A percentile compares a stretch with the other conserved stretches of the same genome.
phyloP scores from a whole-genome alignment of 1,140 invertebrate genomes.

The Drosophila malerkotliana region DNA sequence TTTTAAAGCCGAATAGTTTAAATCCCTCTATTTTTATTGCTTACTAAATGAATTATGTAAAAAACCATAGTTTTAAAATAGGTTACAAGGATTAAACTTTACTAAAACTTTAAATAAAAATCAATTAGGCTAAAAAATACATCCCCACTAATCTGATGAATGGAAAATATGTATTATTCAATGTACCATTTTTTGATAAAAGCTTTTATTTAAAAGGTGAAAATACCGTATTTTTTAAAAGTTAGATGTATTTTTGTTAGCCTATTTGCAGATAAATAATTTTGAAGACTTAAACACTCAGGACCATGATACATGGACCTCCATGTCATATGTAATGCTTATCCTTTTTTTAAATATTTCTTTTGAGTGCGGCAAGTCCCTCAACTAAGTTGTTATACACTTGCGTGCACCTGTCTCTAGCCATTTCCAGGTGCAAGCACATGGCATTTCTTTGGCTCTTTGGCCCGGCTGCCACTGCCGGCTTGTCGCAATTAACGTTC shows the following conservation, averaged over 20 bases:
- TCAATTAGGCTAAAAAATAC: not conserved
- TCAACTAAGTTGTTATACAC: constrained; percentile 54
- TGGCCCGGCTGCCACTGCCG: constrained; percentile 42
- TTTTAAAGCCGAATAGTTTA: not conserved
- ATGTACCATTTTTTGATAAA: not conserved
- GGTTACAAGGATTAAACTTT: not conserved
- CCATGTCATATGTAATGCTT: constrained; percentile 25
- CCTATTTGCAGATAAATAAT: too few species aligned
- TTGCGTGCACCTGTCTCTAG: constrained; percentile 36
- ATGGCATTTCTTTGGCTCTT: constrained; percentile 66
- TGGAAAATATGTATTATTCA: too few species aligned
- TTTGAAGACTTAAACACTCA: not conserved
- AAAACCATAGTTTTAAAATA: not conserved
- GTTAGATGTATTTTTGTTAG: too few species aligned
- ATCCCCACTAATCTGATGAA: not conserved
- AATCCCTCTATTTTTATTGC: not conserved
- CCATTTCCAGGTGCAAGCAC: constrained; percentile 43
- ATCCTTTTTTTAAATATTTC: constrained; percentile 35
- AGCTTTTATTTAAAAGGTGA: not conserved
- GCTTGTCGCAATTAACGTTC: constrained; percentile 81
- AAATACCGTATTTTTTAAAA: too few species aligned
- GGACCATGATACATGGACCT: not conserved
- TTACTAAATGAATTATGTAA: not conserved
- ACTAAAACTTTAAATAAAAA: not conserved
- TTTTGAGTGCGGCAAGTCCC: constrained; percentile 47